Conservation (phyloP, 2,113 vertebrate species). For the Pimephales promelas region DNA sequence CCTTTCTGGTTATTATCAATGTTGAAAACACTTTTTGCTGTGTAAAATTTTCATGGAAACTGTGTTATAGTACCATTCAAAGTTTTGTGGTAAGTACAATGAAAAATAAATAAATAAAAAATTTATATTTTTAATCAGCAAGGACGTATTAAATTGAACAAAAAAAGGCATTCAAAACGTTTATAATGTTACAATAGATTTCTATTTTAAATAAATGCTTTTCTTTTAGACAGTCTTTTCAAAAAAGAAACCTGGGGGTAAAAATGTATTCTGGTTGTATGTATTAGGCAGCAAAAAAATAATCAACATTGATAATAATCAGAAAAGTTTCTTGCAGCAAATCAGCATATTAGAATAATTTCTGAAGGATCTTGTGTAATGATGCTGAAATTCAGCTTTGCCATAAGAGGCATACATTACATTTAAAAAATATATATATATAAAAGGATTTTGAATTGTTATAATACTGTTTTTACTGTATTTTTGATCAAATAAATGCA, state of each 20-base stretch:
- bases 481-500: no score
- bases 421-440: no score
- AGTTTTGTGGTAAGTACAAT: not conserved
- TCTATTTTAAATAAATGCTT: not conserved
- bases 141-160: not conserved
- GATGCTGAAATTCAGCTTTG: no score
- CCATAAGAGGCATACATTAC: no score
- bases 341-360: not conserved
- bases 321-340: not conserved
- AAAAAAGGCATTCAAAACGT: not conserved
- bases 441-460: no score
- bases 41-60: no score
- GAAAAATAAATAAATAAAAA: no score
- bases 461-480: no score
- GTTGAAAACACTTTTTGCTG: not conserved
- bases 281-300: not conserved
- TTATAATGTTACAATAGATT: not conserved
- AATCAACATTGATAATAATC: not conserved
- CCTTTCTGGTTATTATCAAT: not conserved
- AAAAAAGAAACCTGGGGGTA: not conserved
- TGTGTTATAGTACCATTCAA: not conserved
- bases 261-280: not conserved
- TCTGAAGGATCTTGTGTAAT: not conserved
- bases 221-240: not conserved
- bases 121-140: not conserved